A percentile compares a stretch with the other conserved stretches of the same genome.
Conservation (phyloP, 2,113 vertebrate genomes). For the Mastomys natalensis region DNA sequence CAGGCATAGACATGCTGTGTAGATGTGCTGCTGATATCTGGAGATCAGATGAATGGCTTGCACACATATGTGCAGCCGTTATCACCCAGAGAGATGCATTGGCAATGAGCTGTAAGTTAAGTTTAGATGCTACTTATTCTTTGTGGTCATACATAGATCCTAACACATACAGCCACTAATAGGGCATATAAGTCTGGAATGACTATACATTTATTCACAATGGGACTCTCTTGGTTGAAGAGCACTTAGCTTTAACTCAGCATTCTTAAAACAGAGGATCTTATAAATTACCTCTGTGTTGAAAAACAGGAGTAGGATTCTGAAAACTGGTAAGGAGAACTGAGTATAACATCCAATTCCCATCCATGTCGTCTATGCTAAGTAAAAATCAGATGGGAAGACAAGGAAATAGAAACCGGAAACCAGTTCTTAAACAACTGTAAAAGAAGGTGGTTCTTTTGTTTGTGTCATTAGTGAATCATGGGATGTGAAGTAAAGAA, state of each 20-base stretch:
- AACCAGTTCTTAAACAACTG: neutral
- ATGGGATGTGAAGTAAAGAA: neutral
- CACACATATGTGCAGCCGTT: neutral
- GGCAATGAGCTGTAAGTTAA: neutral
- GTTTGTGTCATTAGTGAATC: neutral
- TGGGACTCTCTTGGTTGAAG: neutral
- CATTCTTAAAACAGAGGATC: constrained; percentile 17
- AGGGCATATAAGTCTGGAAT: neutral
- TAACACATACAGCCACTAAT: neutral
- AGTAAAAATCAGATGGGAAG: neutral
- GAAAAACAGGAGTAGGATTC: neutral
- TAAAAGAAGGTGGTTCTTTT: neutral
- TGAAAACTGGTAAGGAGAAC: neutral
- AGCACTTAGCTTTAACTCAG: neutral
- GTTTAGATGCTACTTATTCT: neutral
- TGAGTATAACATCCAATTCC: neutral
- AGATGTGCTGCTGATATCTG: neutral
- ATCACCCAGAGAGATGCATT: neutral
- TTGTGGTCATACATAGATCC: neutral
- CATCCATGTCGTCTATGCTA: neutral
- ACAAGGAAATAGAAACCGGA: neutral
- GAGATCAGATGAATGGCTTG: neutral
- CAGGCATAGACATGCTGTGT: neutral
- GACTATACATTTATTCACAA: neutral
- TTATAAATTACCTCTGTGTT: neutral